These are phyloP conservation scores for Tinamus major DNA, from an alignment of 2,797 vertebrate species.

Conservation along the genomic window DNA sequence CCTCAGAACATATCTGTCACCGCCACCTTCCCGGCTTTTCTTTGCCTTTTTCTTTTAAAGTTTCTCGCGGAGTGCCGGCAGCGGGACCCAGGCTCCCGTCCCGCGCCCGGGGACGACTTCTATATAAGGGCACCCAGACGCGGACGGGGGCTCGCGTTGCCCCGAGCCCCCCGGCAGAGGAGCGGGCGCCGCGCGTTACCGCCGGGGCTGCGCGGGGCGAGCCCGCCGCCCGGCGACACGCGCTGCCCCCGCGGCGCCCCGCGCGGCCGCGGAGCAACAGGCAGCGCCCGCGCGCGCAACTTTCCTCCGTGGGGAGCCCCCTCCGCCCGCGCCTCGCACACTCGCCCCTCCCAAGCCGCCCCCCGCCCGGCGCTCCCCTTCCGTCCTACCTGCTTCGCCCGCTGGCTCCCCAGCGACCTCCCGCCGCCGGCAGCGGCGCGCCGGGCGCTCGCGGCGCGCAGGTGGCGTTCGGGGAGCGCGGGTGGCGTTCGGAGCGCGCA, in stretches of 20 bases:
- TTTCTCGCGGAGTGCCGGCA: slow-evolving; percentile 6
- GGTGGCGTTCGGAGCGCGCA: too few relatives aligned
- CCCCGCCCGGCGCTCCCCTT: not conserved
- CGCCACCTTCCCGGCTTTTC: not conserved
- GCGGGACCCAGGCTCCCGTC: not conserved
- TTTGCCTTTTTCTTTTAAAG: not conserved
- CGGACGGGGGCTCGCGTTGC: slow-evolving; percentile 3
- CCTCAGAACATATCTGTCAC: not conserved
- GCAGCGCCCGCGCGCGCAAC: not conserved
- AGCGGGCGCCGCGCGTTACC: not conserved
- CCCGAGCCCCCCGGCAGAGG: not conserved
- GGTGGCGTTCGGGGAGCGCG: too few relatives aligned
- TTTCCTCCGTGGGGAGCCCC: not conserved
- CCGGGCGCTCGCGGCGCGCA: not conserved
- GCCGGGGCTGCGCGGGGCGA: not conserved
- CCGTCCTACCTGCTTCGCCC: slow-evolving; percentile 12
- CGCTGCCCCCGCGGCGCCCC: too few relatives aligned
- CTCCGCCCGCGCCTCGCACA: not conserved
- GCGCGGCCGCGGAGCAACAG: not conserved
- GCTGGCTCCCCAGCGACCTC: not conserved
- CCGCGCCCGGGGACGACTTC: slow-evolving; percentile 1
- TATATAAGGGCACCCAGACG: slow-evolving; percentile 54
- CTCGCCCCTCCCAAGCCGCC: not conserved
- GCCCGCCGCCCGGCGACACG: not conserved
- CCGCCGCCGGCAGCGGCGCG: not conserved